These are phyloP conservation scores for Eupeodes luniger DNA, from an alignment of 2,888 invertebrate species.

Conservation along the genomic window DNA sequence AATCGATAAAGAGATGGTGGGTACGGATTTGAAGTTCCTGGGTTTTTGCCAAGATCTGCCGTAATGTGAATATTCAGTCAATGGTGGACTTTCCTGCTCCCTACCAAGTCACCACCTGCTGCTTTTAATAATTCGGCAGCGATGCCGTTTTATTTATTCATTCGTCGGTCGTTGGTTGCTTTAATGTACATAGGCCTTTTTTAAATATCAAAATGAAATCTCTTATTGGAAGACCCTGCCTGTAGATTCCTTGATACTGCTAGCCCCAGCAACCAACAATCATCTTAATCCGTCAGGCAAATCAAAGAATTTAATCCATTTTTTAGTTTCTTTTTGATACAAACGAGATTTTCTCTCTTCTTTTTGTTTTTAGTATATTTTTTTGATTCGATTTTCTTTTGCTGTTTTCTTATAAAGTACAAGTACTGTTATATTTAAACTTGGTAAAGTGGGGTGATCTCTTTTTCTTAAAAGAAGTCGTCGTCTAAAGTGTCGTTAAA, in stretches of 20 bases:
- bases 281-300: constrained; percentile 66
- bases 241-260: not conserved
- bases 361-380: not conserved
- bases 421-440: not conserved
- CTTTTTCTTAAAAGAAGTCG: constrained; percentile 43
- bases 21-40: too few relatives aligned
- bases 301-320: constrained; percentile 69
- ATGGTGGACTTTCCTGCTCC: too few relatives aligned
- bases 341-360: constrained; percentile 32
- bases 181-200: too few relatives aligned
- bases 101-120: too few relatives aligned
- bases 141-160: too few relatives aligned
- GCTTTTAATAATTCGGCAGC: too few relatives aligned
- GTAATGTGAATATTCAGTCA: too few relatives aligned
- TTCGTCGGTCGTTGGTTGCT: too few relatives aligned
- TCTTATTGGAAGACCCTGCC: not conserved
- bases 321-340: constrained; percentile 20
- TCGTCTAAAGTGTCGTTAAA: constrained; percentile 65
- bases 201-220: too few relatives aligned
- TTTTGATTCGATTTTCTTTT: not conserved
- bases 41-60: too few relatives aligned
- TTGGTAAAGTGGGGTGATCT: constrained; percentile 41
- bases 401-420: not conserved
- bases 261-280: constrained; percentile 18
- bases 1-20: too few relatives aligned